phyloP scores from a whole-genome alignment of 2,797 vertebrate species.

The Acridotheres tristis region DNA sequence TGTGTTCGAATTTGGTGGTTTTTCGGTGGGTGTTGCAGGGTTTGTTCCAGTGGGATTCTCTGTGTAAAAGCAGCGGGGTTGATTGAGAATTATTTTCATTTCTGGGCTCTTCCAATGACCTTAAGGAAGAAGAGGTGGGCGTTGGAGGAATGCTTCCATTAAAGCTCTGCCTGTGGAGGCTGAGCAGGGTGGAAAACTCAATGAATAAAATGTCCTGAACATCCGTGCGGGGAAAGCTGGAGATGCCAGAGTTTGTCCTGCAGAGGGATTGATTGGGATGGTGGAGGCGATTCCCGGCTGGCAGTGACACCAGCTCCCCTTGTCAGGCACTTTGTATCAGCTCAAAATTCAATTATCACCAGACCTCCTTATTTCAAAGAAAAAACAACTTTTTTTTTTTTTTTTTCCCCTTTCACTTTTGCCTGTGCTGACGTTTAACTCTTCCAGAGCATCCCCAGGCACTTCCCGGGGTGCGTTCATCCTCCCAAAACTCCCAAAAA shows the following conservation, averaged over 20 bases:
- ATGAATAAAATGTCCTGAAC: background rate
- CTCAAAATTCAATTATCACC: background rate
- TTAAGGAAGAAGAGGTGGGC: background rate
- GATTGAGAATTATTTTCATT: background rate
- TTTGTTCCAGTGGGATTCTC: background rate
- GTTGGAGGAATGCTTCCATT: background rate
- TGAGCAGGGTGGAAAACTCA: background rate
- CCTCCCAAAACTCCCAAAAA: background rate
- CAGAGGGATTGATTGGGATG: rapidly evolving
- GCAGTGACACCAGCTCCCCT: background rate
- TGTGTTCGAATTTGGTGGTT: background rate
- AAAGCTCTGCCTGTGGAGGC: background rate
- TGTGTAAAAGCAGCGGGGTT: rapidly evolving
- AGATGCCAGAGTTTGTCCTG: background rate
- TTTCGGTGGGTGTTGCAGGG: rapidly evolving
- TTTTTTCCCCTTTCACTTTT: background rate
- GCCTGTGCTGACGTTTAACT: rapidly evolving
- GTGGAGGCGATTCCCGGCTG: background rate
- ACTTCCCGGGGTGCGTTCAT: rapidly evolving
- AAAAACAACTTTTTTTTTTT: too few relatives aligned
- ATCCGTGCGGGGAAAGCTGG: background rate
- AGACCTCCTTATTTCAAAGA: rapidly evolving
- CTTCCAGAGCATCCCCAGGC: background rate
- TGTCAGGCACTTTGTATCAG: background rate
- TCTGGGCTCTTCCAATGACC: background rate